phyloP scores from a whole-genome alignment of 2,888 invertebrate genomes.

The Sinelater perroti region DNA sequence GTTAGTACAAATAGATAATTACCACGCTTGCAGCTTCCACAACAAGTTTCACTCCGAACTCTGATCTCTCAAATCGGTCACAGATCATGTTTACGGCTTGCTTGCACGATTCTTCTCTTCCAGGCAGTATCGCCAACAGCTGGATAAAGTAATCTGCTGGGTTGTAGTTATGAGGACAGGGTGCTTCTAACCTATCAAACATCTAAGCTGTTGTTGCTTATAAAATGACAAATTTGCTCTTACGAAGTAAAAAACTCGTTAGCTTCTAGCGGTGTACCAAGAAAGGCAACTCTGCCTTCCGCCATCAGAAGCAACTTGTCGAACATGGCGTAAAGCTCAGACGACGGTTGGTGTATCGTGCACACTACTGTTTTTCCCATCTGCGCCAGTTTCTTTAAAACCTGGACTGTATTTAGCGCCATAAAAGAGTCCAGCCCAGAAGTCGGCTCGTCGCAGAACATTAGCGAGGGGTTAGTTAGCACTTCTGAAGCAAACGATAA shows the following conservation, averaged over 20 bases:
- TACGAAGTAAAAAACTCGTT: conserved; percentile 82
- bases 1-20: too few species aligned
- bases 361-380: conserved; percentile 90
- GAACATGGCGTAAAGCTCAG: conserved; percentile 89
- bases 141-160: conserved; percentile 95
- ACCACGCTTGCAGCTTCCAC: conserved; percentile 66
- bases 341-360: conserved; percentile 96
- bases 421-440: conserved; percentile 96
- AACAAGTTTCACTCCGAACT: conserved; percentile 67
- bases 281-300: conserved; percentile 88
- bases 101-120: conserved; percentile 80
- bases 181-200: conserved; percentile 74
- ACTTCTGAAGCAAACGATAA: conserved; percentile 97
- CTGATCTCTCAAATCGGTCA: conserved; percentile 75
- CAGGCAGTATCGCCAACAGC: conserved; percentile 85
- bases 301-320: conserved; percentile 90
- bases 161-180: conserved; percentile 90
- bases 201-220: too few species aligned
- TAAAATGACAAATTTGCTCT: conserved; percentile 54
- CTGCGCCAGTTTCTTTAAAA: conserved; percentile 76
- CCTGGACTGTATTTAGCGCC: conserved; percentile 92
- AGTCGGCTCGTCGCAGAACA: conserved; percentile 98
- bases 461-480: conserved; percentile 90
- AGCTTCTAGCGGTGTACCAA: conserved; percentile 83
- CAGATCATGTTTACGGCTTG: conserved; percentile 82